Evolutionary conservation across 2,113 vertebrate species (phyloP), one percentile per base, ranked within the genome.

Genomic region (Anguilla japonica): DNA sequence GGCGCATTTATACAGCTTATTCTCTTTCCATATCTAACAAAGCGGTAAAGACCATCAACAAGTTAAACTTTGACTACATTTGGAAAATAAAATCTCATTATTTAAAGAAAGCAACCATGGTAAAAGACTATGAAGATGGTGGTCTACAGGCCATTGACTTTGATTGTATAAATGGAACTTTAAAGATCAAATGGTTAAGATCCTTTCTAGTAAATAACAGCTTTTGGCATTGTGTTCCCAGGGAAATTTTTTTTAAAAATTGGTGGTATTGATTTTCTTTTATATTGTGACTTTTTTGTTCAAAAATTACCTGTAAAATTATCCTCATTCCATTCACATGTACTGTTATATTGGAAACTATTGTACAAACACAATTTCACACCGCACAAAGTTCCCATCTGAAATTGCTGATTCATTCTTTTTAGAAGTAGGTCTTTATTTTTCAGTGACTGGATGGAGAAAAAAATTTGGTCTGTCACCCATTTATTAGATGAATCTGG

Each of bases 111-210:
- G 41, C 41, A 43, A 26, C 20, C 22, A 26, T 81, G 41, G 41
- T 46, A 18, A 81, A 81, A 41, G 41, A 81, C 46, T 43, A 46
- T 22, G 22, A 26, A 43, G 41, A 46, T 41, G 80, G 80, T 22
- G 80, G 41, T 41, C 41, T 81, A 81, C 80, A 81, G 26, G 80
- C 80, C 15, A 50, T 46, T 43, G 80, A 71, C 22, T 71, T 71
- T 71, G 63, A 18, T 20, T 71, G 63, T 71, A 71, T 71, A 71
- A 71, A 26, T 71, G 22, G 22, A 26, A 71, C 63, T 18, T 71
- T 71, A 71, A 71, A 71, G 15, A 71, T 71, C 15, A 71, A 71
- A 15, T 18, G 16, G 63, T 71, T 71, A 26, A 71, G 63, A 71
- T 71, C 63, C 63, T 71, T 71, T 71, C 63, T 71, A 26, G 63